Evolutionary conservation across 53 echinoderm and acorn worm species (phyloP).

Genomic region (Echinometra lucunter): DNA sequence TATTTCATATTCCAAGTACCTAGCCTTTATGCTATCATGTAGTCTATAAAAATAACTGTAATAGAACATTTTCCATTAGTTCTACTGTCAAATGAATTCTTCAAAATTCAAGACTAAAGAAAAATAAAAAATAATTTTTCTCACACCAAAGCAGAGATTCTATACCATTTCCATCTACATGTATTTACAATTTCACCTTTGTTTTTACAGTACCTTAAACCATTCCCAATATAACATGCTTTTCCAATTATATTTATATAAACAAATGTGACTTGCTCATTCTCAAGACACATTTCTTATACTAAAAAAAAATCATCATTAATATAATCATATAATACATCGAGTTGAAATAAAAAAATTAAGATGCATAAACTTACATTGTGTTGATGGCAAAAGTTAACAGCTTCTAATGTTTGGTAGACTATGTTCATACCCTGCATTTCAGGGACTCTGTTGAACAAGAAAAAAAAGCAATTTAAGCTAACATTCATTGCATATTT

Average conservation of each 20-base stretch:
- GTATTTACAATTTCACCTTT: neutral
- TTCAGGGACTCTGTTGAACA: constrained; percentile 80
- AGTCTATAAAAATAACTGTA: neutral
- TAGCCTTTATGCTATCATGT: neutral
- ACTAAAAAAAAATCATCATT: neutral
- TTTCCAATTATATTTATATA: neutral
- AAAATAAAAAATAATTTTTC: neutral
- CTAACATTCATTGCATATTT: too few species aligned
- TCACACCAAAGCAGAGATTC: neutral
- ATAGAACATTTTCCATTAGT: neutral
- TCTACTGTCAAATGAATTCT: neutral
- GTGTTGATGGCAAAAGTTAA: constrained; percentile 99
- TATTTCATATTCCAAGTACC: neutral
- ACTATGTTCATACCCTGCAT: constrained; percentile 84
- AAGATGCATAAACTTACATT: constrained; percentile 94
- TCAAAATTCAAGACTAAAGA: too few species aligned
- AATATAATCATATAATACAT: neutral
- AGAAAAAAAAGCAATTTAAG: too few species aligned
- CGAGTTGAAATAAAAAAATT: too few species aligned
- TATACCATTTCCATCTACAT: neutral
- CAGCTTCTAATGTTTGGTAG: constrained; percentile 95
- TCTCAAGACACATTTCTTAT: neutral
- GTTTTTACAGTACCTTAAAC: neutral
- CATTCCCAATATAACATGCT: neutral
- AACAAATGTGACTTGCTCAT: neutral